These are phyloP conservation scores for Macrotis lagotis DNA, from an alignment of 2,113 vertebrate species.

Conservation along the genomic window DNA sequence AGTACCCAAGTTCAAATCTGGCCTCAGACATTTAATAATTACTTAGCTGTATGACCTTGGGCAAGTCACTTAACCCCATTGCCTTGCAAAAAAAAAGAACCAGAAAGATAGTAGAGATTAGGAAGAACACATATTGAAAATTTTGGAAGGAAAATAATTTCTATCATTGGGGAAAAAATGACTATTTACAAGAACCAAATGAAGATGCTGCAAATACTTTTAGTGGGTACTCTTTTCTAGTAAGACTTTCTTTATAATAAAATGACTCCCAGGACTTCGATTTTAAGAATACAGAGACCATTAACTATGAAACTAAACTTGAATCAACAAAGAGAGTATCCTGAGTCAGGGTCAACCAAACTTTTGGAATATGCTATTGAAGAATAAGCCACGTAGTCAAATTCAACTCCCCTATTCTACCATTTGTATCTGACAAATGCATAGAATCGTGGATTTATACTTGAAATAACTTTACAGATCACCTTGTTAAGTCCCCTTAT, in stretches of 20 bases:
- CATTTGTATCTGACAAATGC: neutral
- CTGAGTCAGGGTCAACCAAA: neutral
- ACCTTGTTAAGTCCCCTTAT: neutral
- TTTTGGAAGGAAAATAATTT: neutral
- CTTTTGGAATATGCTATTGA: neutral
- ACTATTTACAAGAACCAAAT: neutral
- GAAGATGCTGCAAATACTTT: neutral
- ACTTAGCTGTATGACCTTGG: no score
- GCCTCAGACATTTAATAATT: no score
- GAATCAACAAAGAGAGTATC: neutral
- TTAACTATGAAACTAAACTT: constrained; percentile 30
- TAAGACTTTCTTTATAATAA: neutral
- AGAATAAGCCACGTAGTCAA: neutral
- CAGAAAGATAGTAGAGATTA: neutral
- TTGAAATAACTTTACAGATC: neutral
- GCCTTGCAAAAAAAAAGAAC: no score
- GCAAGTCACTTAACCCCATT: no score
- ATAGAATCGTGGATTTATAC: neutral
- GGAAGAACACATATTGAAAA: neutral
- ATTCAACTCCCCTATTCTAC: neutral
- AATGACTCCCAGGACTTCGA: neutral
- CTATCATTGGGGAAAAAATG: neutral
- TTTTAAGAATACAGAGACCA: neutral
- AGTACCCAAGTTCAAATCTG: no score
- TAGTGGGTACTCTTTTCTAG: neutral